phyloP scores from a whole-genome alignment of 2,113 vertebrate species.

The Ammodytes dubius region DNA sequence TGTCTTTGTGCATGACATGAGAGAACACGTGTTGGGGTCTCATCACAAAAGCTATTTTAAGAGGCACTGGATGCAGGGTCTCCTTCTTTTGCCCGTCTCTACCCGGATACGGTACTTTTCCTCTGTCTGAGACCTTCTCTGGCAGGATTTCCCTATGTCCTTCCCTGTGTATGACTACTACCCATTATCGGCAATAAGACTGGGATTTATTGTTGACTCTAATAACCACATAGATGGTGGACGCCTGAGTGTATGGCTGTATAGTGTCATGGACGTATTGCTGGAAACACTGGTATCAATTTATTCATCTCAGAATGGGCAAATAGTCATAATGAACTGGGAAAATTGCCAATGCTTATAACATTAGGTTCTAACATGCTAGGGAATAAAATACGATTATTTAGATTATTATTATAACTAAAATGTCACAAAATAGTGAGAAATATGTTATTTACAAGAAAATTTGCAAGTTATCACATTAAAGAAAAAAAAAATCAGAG shows the following conservation, averaged over 20 bases:
- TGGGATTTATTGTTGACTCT: background rate
- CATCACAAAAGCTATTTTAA: slow-evolving; percentile 69
- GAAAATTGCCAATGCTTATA: background rate
- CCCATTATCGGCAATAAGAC: background rate
- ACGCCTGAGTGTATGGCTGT: background rate
- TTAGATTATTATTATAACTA: too few species aligned
- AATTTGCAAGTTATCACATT: too few species aligned
- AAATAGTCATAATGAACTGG: background rate
- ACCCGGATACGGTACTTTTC: slow-evolving; percentile 48
- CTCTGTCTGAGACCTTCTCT: background rate
- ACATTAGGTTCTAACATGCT: background rate
- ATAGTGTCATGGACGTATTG: background rate
- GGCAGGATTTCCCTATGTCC: background rate
- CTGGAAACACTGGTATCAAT: background rate
- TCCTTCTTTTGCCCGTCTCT: slow-evolving; percentile 36
- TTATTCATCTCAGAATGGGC: too few species aligned
- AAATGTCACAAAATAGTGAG: too few species aligned
- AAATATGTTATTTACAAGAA: too few species aligned
- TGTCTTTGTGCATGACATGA: slow-evolving; percentile 19
- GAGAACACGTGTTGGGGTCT: slow-evolving; percentile 30
- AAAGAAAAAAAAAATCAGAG: too few species aligned
- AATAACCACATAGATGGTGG: background rate
- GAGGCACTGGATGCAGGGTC: slow-evolving; percentile 37
- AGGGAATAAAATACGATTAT: too few species aligned
- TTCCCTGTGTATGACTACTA: background rate